Percentiles rank a stretch among this genome's conserved stretches.
Conservation (phyloP, 2,888 invertebrate species). For the Heliconius ethilla region DNA sequence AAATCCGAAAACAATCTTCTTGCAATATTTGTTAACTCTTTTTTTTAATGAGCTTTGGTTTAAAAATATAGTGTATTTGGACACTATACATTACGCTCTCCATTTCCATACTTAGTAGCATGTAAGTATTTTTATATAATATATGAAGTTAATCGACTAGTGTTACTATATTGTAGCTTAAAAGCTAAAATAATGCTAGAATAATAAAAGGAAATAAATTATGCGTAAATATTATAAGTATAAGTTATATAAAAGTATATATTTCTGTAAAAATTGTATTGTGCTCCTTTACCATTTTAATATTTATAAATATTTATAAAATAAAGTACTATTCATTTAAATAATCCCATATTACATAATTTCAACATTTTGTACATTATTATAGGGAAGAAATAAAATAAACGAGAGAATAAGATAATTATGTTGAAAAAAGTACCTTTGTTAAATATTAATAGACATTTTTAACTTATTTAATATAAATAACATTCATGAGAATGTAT, state of each 20-base stretch:
- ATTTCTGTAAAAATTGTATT: neutral
- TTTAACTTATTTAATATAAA: neutral
- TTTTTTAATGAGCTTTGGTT: conserved; percentile 37
- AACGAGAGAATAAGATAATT: neutral
- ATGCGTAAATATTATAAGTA: conserved; percentile 12
- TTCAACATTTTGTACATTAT: neutral
- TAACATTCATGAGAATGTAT: neutral
- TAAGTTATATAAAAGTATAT: conserved; percentile 6
- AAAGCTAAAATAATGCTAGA: conserved; percentile 3
- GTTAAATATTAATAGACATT: neutral
- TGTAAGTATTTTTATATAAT: neutral
- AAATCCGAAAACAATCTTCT: neutral
- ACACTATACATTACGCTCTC: neutral
- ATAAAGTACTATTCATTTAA: neutral
- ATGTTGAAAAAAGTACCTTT: neutral
- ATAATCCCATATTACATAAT: neutral
- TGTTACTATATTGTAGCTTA: conserved; percentile 2
- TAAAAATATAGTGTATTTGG: conserved; percentile 13
- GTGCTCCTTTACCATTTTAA: neutral
- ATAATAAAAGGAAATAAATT: conserved; percentile 11
- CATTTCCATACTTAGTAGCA: neutral
- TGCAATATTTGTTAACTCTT: neutral
- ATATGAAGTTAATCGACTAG: conserved; percentile 16
- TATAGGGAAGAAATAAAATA: neutral
- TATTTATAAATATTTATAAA: no score